Evolutionary conservation across 1,140 invertebrate genomes (phyloP), one percentile per base, ranked within the genome.

Genomic region (Theocolax elegans): DNA sequence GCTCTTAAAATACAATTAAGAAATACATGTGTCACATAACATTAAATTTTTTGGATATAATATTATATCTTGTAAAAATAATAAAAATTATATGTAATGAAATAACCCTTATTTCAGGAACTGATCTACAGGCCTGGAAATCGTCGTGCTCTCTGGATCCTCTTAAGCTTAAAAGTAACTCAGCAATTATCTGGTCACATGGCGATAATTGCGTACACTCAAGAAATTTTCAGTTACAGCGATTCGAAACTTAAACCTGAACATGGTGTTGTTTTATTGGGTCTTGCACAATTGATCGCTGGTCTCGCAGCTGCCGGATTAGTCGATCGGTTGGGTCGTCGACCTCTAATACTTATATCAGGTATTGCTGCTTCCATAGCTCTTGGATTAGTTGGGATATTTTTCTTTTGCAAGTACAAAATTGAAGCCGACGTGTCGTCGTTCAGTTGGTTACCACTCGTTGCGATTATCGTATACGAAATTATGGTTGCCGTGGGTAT

Each of bases 121-220:
- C 80, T 92, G 9, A 80, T 91, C 9, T 81, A 78, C 1, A 87
- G 87, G 0, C 81, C 83, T 15, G 89, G 87, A 13, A 91, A 92
- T 79, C 87, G 89, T 59, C 89, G 88, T 67, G 90, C 89, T 17
- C 82, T 94, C 1, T 80, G 90, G n/a, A 91, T 94, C 53, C 85
- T 90, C 21, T 74, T 92, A 27, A 87, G 89, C 17, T 83, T 94
- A 60, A 91, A 93, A 79, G 86, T 90, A 0, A 90, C 92, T 3
- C 93, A 94, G 77, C 91, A 94, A 75, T 88, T 93, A 51, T 92
- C 89, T 35, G 91, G 93, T 1, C 92, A 92, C 58, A 92, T 92
- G 72, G 92, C 91, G 2, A 88, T 94, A 25, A 91, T 92, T 71
- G 90, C 92, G 23, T 93, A 94, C 77, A 88, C 92, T 0, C 90